Base-by-base conservation (phyloP, 1,140 invertebrate genomes). In the Sycophila sp. region DNA sequence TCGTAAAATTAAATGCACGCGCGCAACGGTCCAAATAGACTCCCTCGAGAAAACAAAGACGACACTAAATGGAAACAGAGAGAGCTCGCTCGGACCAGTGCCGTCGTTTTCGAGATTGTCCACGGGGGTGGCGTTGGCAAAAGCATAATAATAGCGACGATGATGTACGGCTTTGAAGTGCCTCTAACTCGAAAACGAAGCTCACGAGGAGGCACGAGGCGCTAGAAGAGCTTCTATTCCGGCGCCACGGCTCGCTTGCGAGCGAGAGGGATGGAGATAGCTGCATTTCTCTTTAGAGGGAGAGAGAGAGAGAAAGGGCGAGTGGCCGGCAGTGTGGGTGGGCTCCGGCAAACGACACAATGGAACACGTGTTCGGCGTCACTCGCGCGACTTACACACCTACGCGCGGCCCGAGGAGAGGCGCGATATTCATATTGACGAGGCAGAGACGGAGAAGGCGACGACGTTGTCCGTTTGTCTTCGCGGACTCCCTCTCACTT, bases 91-190 rank as follows among this genome's bases (percentile, higher is more conserved):
- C 40, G 4, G 40, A 8, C 42, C 24, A 47, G 17, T 47, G 15
- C 38, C 4, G 38, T 42, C 4, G 4, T 2, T n/a, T n/a, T 17
- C 42, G 13, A 49, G 17, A 42, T 42, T n/a, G 42, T 64, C 60
- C 45, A 74, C 55, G 74, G 62, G 63, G 69, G 72, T 75, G 75
- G 72, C 58, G 73, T 45, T 49, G 68, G n/a, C n/a, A n/a, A 70
- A 73, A 71, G 71, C 56, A 65, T 77, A 80, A 78, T 78, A 79
- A 79, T 78, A 79, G 70, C 65, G 71, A 63, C 26, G 71, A 75
- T 79, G 77, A 78, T 76, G 72, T 71, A 76, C 24, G 56, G 26
- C 58, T 69, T 28, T 45, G 38, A 60, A 60, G 62, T 66, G 26
- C 51, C 15, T 53, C 51, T 15, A 38, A 30, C 34, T 30, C 42